Conservation (phyloP, 2,113 vertebrate genomes). For the Aptenodytes forsteri region DNA sequence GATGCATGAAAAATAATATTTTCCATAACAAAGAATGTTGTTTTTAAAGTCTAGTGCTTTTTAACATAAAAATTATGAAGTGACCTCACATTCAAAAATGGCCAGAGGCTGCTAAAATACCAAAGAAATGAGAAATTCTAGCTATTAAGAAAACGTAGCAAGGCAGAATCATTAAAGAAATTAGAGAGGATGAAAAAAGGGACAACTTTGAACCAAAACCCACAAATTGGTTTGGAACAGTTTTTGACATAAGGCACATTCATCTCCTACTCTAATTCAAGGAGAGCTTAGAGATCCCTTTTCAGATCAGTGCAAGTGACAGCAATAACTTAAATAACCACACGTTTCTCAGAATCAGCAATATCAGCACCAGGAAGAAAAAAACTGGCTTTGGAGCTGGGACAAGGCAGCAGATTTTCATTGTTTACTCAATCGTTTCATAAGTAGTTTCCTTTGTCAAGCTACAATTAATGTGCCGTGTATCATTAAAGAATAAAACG, state of each 20-base stretch:
- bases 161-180: constrained; percentile 20
- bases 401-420: constrained; percentile 22
- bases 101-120: constrained; percentile 7
- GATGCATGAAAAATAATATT: constrained; percentile 12
- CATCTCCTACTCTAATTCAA: neutral
- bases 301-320: neutral
- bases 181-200: neutral
- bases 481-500: neutral
- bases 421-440: constrained; percentile 39
- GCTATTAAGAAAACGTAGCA: neutral
- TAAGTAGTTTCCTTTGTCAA: constrained; percentile 35
- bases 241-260: neutral
- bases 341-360: neutral
- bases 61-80: constrained; percentile 17
- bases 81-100: constrained; percentile 35
- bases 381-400: neutral
- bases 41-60: constrained; percentile 29
- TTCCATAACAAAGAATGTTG: constrained; percentile 49
- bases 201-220: neutral
- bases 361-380: neutral
- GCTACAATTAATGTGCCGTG: neutral
- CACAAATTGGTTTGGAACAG: neutral
- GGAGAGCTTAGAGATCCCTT: neutral
- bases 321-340: neutral
- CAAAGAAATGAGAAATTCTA: constrained; percentile 50